Conservation (phyloP, 1,140 invertebrate genomes). For the Drosophila nikananu region DNA sequence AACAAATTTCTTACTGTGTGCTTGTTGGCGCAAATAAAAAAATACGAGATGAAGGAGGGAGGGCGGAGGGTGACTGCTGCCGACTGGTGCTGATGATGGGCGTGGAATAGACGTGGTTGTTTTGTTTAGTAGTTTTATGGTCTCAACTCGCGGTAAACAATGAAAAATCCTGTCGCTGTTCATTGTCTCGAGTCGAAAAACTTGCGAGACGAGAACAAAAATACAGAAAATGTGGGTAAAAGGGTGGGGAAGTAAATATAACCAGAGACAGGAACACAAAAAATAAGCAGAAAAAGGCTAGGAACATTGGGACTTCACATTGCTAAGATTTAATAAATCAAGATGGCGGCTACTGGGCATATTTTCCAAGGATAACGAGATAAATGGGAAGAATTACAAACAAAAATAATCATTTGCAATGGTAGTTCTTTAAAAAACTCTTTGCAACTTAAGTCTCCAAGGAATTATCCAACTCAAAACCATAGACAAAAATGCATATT, state of each 20-base stretch:
- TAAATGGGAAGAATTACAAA: constrained; percentile 2
- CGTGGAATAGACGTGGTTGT: constrained; percentile 52
- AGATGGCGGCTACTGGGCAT: constrained; percentile 32
- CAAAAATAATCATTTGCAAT: neutral
- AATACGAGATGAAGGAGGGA: neutral
- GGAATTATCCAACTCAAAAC: too few relatives aligned
- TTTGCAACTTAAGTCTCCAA: too few relatives aligned
- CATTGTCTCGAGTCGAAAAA: constrained; percentile 76
- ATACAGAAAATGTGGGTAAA: neutral
- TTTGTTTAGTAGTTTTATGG: constrained; percentile 82
- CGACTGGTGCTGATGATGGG: constrained; percentile 35
- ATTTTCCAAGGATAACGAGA: neutral
- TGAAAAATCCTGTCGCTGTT: constrained; percentile 67
- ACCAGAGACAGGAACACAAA: neutral
- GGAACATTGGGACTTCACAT: constrained; percentile 26
- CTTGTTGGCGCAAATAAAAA: neutral
- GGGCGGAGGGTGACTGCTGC: neutral
- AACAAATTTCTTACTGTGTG: neutral
- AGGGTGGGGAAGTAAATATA: constrained; percentile 1
- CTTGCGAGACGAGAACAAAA: constrained; percentile 16
- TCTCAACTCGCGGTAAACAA: constrained; percentile 77
- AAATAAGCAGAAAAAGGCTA: neutral
- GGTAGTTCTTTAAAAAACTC: too few relatives aligned
- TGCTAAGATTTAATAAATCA: constrained; percentile 67
- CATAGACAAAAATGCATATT: too few relatives aligned